Base-by-base conservation (phyloP, 35 echinoderm and acorn worm species). In the Apostichopus californicus region DNA sequence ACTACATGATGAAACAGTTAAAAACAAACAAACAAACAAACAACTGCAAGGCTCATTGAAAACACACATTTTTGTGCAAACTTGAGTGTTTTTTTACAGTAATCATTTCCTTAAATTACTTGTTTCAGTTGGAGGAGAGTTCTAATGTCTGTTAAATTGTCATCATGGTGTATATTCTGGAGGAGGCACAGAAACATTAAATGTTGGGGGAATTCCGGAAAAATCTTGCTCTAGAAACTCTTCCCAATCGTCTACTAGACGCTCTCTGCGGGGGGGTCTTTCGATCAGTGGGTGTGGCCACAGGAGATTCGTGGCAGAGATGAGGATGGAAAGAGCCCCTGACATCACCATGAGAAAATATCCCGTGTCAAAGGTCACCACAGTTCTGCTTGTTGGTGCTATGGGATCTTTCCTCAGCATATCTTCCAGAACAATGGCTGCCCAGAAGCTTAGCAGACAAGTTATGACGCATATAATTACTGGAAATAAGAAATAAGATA, bases 241-340 rank as follows among this genome's bases (percentile, higher is more conserved):
- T 14, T 98, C 94, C 96, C 96, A 98, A 80, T 98, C 96, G 20
- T 98, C 94, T 8, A 98, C 91, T 15, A 98, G 78, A 10, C 96
- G 56, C 56, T 95, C 94, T 18, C 90, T 80, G 5, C 91, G 92
- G n/a, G 11, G 24, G n/a, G 94, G 81, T 53, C 72, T 83, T 26
- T 96, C 97, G 71, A 89, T 93, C 0, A 92, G 90, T 25, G 97
- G 92, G 89, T 96, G 95, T 13, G 90, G 91, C 57, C 95, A 86
- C 5, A 99, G 82, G 8, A 99, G 88, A 73, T 98, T 98, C 15
- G 93, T 96, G 65, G 97, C 93, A 20, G 95, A 81, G 65, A 96
- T 94, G 91, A 99, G 94, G 66, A 99, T 93, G 23, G 97, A 99
- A 60, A 99, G 97, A 55, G 95, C 93, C 24, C 95, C 97, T 20